phyloP scores from a whole-genome alignment of 2,113 vertebrate genomes.

The Saguinus midas region DNA sequence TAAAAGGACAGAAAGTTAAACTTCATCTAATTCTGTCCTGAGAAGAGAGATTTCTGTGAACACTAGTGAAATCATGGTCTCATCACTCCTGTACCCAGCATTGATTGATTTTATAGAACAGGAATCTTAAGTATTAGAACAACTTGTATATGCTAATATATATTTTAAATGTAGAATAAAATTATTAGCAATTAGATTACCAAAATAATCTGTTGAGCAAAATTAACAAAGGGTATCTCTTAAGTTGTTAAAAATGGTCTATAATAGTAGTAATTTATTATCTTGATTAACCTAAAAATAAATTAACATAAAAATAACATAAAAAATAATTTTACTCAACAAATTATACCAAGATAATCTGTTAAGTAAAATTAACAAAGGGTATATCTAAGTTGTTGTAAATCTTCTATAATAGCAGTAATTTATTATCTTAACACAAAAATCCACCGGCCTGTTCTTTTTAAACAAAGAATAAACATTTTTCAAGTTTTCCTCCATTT shows the following conservation, averaged over 20 bases:
- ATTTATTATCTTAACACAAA: background rate
- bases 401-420: background rate
- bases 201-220: background rate
- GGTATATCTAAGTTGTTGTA: background rate
- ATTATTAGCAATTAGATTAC: background rate
- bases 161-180: background rate
- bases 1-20: background rate
- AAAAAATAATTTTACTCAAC: no score
- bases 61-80: background rate
- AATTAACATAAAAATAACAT: no score
- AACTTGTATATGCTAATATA: background rate
- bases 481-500: background rate
- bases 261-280: no score
- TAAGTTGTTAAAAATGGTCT: no score
- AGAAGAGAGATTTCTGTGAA: background rate
- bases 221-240: no score
- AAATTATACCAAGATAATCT: background rate
- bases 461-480: background rate
- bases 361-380: background rate
- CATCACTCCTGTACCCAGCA: background rate
- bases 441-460: background rate
- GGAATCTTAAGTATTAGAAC: background rate
- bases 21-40: background rate
- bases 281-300: no score
- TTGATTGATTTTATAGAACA: background rate